Evolutionary conservation across 2,888 invertebrate genomes (phyloP).

Genomic region (Matsumyia berberina): DNA sequence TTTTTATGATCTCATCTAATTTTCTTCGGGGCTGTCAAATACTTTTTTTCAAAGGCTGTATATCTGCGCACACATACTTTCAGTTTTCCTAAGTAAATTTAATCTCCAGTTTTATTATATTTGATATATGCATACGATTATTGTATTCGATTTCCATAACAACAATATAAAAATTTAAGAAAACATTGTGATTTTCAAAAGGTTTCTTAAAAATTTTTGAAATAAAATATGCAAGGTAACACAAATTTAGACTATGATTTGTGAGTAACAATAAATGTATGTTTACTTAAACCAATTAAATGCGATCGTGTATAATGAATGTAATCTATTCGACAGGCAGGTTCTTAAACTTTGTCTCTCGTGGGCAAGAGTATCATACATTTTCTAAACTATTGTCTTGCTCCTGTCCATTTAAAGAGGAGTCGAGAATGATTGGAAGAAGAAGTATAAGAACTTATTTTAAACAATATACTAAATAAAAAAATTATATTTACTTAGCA

Average conservation of each 20-base stretch:
- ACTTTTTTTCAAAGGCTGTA: no score
- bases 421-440: no score
- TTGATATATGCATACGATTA: neutral
- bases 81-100: neutral
- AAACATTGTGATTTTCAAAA: conserved; percentile 71
- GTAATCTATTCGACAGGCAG: neutral
- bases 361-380: no score
- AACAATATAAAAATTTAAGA: conserved; percentile 46
- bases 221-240: conserved; percentile 31
- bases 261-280: conserved; percentile 26
- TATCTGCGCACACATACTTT: neutral
- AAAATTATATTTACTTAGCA: no score
- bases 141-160: neutral
- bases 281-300: conserved; percentile 28
- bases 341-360: neutral
- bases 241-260: conserved; percentile 18
- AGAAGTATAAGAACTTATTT: no score
- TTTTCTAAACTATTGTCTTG: no score
- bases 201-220: conserved; percentile 71
- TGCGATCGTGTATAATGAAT: neutral
- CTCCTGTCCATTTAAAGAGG: no score
- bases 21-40: no score
- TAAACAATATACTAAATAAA: no score
- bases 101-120: neutral
- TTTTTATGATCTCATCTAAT: no score